phyloP scores from a whole-genome alignment of 1,140 invertebrate species.

The Pteromalus puparum region DNA sequence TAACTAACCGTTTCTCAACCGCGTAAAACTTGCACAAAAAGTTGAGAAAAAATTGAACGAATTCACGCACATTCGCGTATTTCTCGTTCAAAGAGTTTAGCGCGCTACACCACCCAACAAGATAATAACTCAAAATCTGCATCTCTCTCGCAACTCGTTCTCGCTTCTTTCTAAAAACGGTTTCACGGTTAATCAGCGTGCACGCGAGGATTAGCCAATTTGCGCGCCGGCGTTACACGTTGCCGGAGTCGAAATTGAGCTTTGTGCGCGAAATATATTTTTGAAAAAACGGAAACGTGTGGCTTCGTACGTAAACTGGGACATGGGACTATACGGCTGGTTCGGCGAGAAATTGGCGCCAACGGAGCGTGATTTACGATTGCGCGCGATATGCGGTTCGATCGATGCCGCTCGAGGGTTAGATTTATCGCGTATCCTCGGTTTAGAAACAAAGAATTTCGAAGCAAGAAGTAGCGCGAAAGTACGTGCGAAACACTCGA shows the following conservation, averaged over 20 bases:
- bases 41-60: neutral
- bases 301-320: too few relatives aligned
- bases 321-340: too few relatives aligned
- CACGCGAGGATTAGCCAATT: neutral
- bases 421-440: neutral
- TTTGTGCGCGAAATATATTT: neutral
- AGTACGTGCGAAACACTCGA: too few relatives aligned
- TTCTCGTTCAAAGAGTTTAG: neutral
- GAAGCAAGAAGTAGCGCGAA: neutral
- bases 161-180: neutral
- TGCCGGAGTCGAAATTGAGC: neutral
- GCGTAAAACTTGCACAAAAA: neutral
- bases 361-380: neutral
- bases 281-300: neutral
- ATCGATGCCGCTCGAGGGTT: neutral
- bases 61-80: neutral
- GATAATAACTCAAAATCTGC: neutral
- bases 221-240: neutral
- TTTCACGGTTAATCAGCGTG: constrained; percentile 16
- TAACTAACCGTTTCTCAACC: neutral
- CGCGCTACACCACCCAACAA: neutral
- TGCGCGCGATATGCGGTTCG: neutral
- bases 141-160: neutral
- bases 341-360: neutral
- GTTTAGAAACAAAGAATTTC: neutral